Evolutionary conservation across 23 tunicate species (phyloP).

Genomic region (Halocynthia roretzi): DNA sequence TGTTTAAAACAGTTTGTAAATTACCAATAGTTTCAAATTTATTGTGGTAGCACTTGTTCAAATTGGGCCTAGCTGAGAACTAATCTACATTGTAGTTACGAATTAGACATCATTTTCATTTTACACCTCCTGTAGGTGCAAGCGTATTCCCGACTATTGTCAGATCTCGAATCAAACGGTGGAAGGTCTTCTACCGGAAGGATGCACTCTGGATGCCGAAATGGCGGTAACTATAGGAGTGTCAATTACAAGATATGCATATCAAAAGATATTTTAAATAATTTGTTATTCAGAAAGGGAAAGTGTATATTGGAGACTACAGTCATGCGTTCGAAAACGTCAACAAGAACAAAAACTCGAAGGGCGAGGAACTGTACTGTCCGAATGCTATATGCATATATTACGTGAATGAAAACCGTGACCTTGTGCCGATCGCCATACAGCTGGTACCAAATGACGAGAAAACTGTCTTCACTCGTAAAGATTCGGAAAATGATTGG

Average conservation of each 20-base stretch:
- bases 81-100: too few relatives aligned
- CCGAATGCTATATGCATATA: conserved; percentile 37
- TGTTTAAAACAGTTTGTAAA: too few relatives aligned
- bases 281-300: conserved; percentile 40
- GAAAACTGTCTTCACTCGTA: conserved; percentile 37
- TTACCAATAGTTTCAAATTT: too few relatives aligned
- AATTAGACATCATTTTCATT: neutral
- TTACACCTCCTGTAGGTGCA: neutral
- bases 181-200: neutral
- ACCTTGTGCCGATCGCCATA: conserved; percentile 57
- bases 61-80: too few relatives aligned
- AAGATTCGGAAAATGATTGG: conserved; percentile 50
- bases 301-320: conserved; percentile 36
- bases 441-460: conserved; percentile 46
- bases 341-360: conserved; percentile 20
- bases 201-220: neutral
- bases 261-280: neutral
- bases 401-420: conserved; percentile 4
- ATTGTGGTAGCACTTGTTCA: too few relatives aligned
- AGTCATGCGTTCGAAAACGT: conserved; percentile 19
- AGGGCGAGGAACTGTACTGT: conserved; percentile 10
- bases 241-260: too few relatives aligned
- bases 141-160: conserved; percentile 10
- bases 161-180: conserved; percentile 5
- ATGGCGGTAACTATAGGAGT: neutral